Evolutionary conservation across 2,797 vertebrate genomes (phyloP).

Genomic region (Syngnathus acus): DNA sequence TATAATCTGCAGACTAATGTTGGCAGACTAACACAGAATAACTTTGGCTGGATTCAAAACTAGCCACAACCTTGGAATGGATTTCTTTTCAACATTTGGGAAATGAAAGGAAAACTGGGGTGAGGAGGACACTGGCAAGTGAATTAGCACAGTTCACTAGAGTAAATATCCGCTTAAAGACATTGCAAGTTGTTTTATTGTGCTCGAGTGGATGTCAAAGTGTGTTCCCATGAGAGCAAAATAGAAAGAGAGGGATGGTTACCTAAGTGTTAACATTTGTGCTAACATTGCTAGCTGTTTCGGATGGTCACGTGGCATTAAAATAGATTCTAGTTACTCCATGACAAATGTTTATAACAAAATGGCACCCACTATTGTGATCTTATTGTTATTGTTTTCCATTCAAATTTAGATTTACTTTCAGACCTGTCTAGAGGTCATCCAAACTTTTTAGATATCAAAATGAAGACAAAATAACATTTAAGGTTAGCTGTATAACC

Average conservation of each 20-base stretch:
- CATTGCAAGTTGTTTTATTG: neutral
- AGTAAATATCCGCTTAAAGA: neutral
- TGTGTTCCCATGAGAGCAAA: neutral
- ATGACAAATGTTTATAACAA: neutral
- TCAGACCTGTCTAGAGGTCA: neutral
- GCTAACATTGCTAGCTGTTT: neutral
- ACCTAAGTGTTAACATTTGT: neutral
- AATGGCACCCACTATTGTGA: neutral
- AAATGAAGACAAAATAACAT: neutral
- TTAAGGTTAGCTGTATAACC: neutral
- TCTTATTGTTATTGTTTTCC: neutral
- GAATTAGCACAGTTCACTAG: neutral
- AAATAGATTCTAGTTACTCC: neutral
- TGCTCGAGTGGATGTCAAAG: neutral
- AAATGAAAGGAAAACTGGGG: constrained; percentile 30
- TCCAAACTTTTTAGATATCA: no score
- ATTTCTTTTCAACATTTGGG: constrained; percentile 30
- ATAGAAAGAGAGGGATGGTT: neutral
- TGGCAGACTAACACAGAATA: constrained; percentile 25
- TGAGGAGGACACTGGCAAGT: constrained; percentile 28
- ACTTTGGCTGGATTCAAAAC: constrained; percentile 46
- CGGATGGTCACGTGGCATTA: neutral
- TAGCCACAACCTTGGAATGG: constrained; percentile 43
- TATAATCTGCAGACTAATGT: constrained; percentile 29
- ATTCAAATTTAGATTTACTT: constrained; percentile 1